Conservation (phyloP, 1,140 invertebrate species). For the Pachyrhynchus sulphureomaculatus region DNA sequence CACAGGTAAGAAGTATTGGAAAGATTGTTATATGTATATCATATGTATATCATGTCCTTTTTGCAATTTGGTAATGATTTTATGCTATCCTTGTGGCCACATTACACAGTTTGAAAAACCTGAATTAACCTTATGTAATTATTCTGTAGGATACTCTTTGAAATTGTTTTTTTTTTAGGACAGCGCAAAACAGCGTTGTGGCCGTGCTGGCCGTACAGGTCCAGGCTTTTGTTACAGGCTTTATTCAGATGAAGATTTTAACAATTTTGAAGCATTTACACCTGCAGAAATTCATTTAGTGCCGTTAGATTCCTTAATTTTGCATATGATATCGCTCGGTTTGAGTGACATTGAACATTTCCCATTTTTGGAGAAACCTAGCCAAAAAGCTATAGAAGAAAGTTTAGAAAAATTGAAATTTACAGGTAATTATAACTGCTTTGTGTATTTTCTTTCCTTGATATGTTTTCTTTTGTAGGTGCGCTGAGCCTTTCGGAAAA, state of each 20-base stretch:
- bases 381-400: slow-evolving; percentile 79
- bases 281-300: slow-evolving; percentile 75
- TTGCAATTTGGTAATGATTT: no score
- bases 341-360: slow-evolving; percentile 88
- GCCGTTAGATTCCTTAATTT: slow-evolving; percentile 86
- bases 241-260: slow-evolving; percentile 75
- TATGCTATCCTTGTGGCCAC: no score
- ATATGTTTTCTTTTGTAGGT: slow-evolving; percentile 38
- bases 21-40: background rate
- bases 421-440: slow-evolving; percentile 56
- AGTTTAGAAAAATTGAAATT: slow-evolving; percentile 85
- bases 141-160: no score
- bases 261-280: slow-evolving; percentile 73
- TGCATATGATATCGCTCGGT: slow-evolving; percentile 95
- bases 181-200: slow-evolving; percentile 89
- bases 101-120: no score
- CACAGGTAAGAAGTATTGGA: slow-evolving; percentile 57
- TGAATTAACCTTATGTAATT: no score
- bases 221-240: slow-evolving; percentile 80
- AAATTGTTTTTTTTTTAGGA: slow-evolving; percentile 58
- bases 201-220: slow-evolving; percentile 84
- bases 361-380: slow-evolving; percentile 93
- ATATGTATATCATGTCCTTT: background rate
- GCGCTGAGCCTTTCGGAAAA: slow-evolving; percentile 79
- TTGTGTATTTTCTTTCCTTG: background rate